Base-by-base conservation (phyloP, 1,140 invertebrate species). In the Tetraneura akinire region DNA sequence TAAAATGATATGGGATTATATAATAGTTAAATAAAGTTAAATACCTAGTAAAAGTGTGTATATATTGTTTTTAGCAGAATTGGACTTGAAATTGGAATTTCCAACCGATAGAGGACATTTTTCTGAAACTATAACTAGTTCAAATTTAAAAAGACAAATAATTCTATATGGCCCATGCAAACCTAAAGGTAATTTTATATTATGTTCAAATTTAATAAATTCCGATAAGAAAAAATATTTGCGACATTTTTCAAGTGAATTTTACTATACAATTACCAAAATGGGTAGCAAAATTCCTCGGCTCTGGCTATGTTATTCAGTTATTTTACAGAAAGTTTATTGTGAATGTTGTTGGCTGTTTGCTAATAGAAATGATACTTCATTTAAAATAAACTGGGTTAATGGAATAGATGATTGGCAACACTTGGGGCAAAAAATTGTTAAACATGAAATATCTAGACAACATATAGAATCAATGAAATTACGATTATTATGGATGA, bases 81-180 rank as follows among this genome's bases (percentile, higher is more conserved):
- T 55, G 53, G 53, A 55, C 21, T 55, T 55, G 21, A 55, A n/a
- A 10, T 55, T n/a, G 2, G 8, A 21, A 21, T 55, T 21, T 55
- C 53, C n/a, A 21, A 21, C 53, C 8, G 83, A 84, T 71, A 81
- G 82, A 37, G 81, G 80, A 55, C 32, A 80, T 29, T 81, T 68
- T 80, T 71, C 82, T 66, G 80, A 84, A 80, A 82, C 81, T 11
- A n/a, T 82, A 14, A 21, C 21, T n/a, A 21, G 21, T 55, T n/a
- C n/a, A 10, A n/a, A 10, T 21, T 21, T 21, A 55, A 55, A 55
- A 55, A 55, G n/a, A 10, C 53, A 21, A 42, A 68, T 42, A 37
- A 37, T 68, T 14, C 11, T 16, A 45, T 68, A 21, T 55, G n/a
- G 53, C n/a, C 21, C 53, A 55, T 55, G 53, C 21, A 55, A 55